These are phyloP conservation scores for Saguinus imperator DNA, from an alignment of 2,113 vertebrate genomes.

Conservation along the genomic window DNA sequence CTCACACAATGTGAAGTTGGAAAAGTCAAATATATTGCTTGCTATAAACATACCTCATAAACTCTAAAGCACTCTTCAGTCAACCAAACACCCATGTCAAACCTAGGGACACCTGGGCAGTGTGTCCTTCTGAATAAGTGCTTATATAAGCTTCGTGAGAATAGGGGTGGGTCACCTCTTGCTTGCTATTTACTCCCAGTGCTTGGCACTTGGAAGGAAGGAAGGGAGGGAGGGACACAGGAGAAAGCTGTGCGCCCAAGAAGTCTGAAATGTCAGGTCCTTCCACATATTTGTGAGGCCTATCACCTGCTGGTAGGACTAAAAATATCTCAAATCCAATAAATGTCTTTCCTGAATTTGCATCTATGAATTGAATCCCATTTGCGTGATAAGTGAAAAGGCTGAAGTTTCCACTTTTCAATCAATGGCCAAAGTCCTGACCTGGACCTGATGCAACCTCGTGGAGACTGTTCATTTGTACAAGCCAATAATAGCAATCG, in stretches of 20 bases:
- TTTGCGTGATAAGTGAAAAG: background rate
- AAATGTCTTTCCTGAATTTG: background rate
- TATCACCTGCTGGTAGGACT: background rate
- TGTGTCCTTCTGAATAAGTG: background rate
- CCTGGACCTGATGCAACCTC: accelerated
- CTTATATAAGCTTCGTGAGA: background rate
- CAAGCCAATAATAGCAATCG: background rate
- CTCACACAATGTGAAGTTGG: background rate
- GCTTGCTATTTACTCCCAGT: background rate
- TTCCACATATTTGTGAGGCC: background rate
- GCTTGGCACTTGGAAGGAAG: no score
- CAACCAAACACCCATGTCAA: background rate
- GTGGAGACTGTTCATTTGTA: background rate
- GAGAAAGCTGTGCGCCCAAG: background rate
- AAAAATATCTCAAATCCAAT: background rate
- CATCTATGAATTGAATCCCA: background rate
- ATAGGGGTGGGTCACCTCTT: background rate
- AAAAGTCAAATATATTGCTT: background rate
- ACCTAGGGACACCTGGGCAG: no score
- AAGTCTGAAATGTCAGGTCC: background rate
- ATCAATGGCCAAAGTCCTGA: background rate
- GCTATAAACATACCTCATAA: background rate
- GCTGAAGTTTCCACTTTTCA: background rate
- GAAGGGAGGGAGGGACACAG: background rate
- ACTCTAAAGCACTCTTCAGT: background rate